Evolutionary conservation across 2,113 vertebrate species (phyloP), one percentile per base, ranked within the genome.

Genomic region (Daphoenositta chrysoptera): DNA sequence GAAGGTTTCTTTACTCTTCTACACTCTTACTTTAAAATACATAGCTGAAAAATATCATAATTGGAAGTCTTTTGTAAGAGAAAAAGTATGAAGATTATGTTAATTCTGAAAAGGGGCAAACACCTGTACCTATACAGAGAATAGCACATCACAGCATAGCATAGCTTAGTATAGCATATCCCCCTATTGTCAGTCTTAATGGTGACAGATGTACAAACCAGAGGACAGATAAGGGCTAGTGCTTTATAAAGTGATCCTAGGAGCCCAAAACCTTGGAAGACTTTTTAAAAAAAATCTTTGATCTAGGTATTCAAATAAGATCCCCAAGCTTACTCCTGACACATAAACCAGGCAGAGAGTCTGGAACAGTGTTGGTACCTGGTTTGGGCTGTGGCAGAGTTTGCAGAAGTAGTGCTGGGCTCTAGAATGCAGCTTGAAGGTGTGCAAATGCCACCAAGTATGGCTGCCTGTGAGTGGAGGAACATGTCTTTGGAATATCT

Each of bases 401-500:
- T 83, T 75, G 20, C 33, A 65, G 39, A 71, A 27, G 35, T 50
- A 71, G 8, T 30, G 6, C 27, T 64, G 28, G 11, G 19, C 14
- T 84, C 35, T 71, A 78, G 47, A 58, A 63, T 19, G 50, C 50
- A 60, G 17, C 15, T 83, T 69, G 31, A 58, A 50, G 26, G 5
- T 75, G 44, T n/a, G 17, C 23, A n/a, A 16, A 12, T 37, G 10
- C 22, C 40, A 45, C 18, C 21, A 66, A 42, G 15, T 8, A 6
- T 66, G 31, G n/a, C 23, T 51, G 37, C 27, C 33, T 0, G 0
- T n/a, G 44, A 24, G 2, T 75, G 22, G 30, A 58, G 28, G 12
- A 91, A 61, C 0, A 1, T 26, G 22, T 71, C 11, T 53, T 63
- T 20, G 66, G 39, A 89, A 39, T 78, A 82, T 64, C 76, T 66